Percentiles rank a stretch among this genome's conserved stretches.
Conservation (phyloP, 1,140 invertebrate species). For the Drosophila paulistorum region DNA sequence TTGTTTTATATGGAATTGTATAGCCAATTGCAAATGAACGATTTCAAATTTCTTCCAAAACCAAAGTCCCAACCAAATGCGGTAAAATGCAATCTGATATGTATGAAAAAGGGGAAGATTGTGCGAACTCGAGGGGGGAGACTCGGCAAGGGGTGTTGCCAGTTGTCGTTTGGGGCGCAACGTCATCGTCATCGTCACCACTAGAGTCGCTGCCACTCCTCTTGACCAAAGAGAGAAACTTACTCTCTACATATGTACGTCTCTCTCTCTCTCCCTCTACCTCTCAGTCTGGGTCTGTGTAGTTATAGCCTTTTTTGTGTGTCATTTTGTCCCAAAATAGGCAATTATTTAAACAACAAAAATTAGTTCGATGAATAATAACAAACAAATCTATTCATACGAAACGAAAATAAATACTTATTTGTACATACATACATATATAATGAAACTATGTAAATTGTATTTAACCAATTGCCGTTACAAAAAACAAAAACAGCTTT, state of each 20-base stretch:
- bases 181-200: slow-evolving; percentile 42
- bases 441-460: slow-evolving; percentile 13
- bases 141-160: slow-evolving; percentile 6
- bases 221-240: slow-evolving; percentile 50
- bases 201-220: slow-evolving; percentile 60
- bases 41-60: slow-evolving; percentile 42
- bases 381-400: slow-evolving; percentile 16
- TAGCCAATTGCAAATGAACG: slow-evolving; percentile 15
- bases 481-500: not conserved
- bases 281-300: slow-evolving; percentile 22
- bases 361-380: slow-evolving; percentile 66
- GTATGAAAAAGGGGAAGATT: not conserved
- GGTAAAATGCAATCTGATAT: slow-evolving; percentile 22
- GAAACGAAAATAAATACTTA: no score
- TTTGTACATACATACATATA: slow-evolving; percentile 34
- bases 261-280: slow-evolving; percentile 16
- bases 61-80: slow-evolving; percentile 34
- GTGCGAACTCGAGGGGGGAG: not conserved
- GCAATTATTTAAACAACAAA: slow-evolving; percentile 68
- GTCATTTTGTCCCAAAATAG: slow-evolving; percentile 68
- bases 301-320: slow-evolving; percentile 56
- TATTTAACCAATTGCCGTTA: slow-evolving; percentile 7
- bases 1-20: slow-evolving; percentile 13
- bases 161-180: slow-evolving; percentile 31
- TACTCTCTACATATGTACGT: slow-evolving; percentile 17